A percentile compares a stretch with the other conserved stretches of the same genome.
phyloP scores from a whole-genome alignment of 2,113 vertebrate genomes.

The Eidolon helvum region DNA sequence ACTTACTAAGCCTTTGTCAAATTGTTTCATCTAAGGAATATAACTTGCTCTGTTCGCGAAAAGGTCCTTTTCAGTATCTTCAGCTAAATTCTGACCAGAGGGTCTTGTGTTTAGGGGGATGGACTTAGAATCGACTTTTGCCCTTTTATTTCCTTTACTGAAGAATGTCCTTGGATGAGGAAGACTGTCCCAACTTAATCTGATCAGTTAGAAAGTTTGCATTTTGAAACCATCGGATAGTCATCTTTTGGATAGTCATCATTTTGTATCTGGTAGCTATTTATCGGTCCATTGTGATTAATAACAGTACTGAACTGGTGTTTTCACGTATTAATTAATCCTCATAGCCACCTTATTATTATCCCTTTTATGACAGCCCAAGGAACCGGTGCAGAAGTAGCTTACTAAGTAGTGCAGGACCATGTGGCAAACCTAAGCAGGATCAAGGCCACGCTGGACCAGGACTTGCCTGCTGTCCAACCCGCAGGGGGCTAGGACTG shows the following conservation, averaged over 20 bases:
- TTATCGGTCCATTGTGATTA: constrained; percentile 1
- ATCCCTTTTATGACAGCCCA: neutral
- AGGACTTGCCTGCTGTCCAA: too few species aligned
- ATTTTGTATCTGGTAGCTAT: neutral
- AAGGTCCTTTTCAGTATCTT: neutral
- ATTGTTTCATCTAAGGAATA: neutral
- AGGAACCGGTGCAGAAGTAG: neutral
- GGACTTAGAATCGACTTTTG: neutral
- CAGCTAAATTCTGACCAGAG: neutral
- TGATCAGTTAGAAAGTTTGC: neutral
- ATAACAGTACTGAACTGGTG: neutral
- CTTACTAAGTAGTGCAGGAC: constrained; percentile 9
- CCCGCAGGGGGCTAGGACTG: neutral
- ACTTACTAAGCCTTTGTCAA: neutral
- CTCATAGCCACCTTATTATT: neutral
- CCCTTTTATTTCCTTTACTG: neutral
- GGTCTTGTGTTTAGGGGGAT: neutral
- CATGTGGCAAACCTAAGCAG: neutral
- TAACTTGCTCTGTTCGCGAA: neutral
- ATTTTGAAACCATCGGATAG: neutral
- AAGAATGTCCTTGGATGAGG: neutral
- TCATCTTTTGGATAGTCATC: neutral
- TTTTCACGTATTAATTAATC: neutral
- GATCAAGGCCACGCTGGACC: neutral
- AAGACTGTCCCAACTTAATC: neutral